Conservation (phyloP, 2,113 vertebrate genomes). For the Sakesphorus luctuosus region DNA sequence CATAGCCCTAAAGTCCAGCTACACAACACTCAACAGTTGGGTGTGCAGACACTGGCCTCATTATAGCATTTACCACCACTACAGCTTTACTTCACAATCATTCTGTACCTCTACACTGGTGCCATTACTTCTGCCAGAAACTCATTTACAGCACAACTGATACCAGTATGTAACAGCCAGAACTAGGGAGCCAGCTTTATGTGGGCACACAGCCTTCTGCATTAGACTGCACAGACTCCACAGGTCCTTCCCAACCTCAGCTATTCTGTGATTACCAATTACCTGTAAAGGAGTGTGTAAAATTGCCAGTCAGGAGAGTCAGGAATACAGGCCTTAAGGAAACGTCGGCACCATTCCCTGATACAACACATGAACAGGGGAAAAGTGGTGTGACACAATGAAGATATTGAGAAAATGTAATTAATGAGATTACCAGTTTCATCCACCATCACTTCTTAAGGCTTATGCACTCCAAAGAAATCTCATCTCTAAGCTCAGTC, state of each 20-base stretch:
- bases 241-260: background rate
- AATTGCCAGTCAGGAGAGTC: background rate
- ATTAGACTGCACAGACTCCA: background rate
- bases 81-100: background rate
- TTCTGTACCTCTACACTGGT: background rate
- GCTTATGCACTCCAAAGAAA: background rate
- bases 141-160: background rate
- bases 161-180: background rate
- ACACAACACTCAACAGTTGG: accelerated
- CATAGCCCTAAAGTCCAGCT: background rate
- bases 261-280: background rate
- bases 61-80: background rate
- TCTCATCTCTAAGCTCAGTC: background rate
- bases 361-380: background rate
- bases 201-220: accelerated
- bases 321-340: background rate
- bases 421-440: background rate
- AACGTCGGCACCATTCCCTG: background rate
- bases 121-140: background rate
- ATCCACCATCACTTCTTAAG: background rate
- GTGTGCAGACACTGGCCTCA: background rate
- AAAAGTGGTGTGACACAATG: background rate
- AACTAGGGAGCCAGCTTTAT: background rate
- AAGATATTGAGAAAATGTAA: background rate
- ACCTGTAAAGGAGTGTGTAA: background rate